Percentiles rank a stretch among this genome's conserved stretches.
Evolutionary conservation across 2,797 vertebrate species (phyloP).

Genomic region (Myotis findleyi): DNA sequence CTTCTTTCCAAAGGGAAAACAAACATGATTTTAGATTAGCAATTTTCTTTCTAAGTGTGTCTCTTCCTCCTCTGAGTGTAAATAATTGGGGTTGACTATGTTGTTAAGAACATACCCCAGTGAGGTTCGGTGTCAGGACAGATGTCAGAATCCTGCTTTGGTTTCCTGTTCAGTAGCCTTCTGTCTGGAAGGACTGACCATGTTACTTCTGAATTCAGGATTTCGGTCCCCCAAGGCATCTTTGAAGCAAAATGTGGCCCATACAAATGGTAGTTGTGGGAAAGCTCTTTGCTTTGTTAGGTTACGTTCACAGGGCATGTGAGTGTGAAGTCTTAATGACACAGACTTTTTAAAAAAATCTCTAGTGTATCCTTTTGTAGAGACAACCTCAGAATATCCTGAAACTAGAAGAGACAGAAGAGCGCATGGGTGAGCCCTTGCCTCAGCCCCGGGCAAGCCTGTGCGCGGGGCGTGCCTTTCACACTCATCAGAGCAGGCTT

Average conservation of each 20-base stretch:
- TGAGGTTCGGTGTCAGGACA: not conserved
- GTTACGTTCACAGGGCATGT: not conserved
- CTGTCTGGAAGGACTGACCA: not conserved
- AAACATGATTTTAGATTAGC: slow-evolving; percentile 8
- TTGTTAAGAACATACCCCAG: not conserved
- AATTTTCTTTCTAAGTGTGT: not conserved
- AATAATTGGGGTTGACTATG: not conserved
- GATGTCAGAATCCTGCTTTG: not conserved
- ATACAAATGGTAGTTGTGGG: not conserved
- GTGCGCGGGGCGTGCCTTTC: accelerated
- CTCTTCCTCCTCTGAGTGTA: not conserved
- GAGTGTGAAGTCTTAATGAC: not conserved
- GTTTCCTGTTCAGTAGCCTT: not conserved
- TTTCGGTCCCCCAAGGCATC: not conserved
- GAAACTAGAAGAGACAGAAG: not conserved
- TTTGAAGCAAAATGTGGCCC: not conserved
- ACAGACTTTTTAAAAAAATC: not conserved
- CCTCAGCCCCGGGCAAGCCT: not conserved
- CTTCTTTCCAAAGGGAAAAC: slow-evolving; percentile 16
- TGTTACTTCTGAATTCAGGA: not conserved
- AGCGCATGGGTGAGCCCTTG: not conserved
- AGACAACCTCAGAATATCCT: not conserved
- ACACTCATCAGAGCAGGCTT: not conserved
- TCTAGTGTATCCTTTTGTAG: not conserved
- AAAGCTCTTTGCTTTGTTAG: not conserved